A percentile compares a stretch with the other conserved stretches of the same genome.
These are phyloP conservation scores for Hoplostethus atlanticus DNA, from an alignment of 2,797 vertebrate genomes.

Conservation along the genomic window DNA sequence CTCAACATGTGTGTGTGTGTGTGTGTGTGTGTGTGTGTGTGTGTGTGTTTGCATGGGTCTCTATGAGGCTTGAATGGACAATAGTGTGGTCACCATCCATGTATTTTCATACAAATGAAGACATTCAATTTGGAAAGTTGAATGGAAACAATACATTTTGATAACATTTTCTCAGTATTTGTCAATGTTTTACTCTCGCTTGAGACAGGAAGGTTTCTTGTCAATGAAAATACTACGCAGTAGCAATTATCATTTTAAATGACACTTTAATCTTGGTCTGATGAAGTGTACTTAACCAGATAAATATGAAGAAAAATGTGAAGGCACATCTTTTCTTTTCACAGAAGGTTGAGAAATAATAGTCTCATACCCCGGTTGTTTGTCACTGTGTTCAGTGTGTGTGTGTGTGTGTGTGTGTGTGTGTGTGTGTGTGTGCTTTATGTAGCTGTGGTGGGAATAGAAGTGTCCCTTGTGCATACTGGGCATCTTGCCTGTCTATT, in stretches of 20 bases:
- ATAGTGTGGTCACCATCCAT: conserved; percentile 17
- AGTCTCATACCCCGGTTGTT: not conserved
- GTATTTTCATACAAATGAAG: conserved; percentile 37
- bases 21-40: conserved; percentile 59
- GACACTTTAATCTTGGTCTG: conserved; percentile 7
- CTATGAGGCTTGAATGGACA: conserved; percentile 51
- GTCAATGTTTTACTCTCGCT: too few species aligned
- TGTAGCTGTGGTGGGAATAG: conserved; percentile 23
- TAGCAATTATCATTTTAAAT: not conserved
- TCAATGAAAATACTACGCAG: too few species aligned
- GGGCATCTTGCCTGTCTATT: conserved; percentile 12
- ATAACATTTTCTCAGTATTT: too few species aligned
- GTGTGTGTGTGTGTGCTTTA: not conserved
- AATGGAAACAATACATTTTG: conserved; percentile 5
- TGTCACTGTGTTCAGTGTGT: not conserved
- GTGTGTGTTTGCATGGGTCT: conserved; percentile 60
- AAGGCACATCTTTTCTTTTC: not conserved
- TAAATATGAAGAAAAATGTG: too few species aligned
- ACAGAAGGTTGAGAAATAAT: not conserved
- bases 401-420: conserved; percentile 4
- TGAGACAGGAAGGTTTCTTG: too few species aligned
- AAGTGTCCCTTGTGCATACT: conserved; percentile 17
- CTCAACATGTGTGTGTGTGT: conserved; percentile 64
- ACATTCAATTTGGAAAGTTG: conserved; percentile 6
- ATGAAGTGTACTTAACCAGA: too few species aligned